Percentiles rank a stretch among this genome's conserved stretches.
Conservation (phyloP, 2,888 invertebrate species). For the Ophion obscuratus region DNA sequence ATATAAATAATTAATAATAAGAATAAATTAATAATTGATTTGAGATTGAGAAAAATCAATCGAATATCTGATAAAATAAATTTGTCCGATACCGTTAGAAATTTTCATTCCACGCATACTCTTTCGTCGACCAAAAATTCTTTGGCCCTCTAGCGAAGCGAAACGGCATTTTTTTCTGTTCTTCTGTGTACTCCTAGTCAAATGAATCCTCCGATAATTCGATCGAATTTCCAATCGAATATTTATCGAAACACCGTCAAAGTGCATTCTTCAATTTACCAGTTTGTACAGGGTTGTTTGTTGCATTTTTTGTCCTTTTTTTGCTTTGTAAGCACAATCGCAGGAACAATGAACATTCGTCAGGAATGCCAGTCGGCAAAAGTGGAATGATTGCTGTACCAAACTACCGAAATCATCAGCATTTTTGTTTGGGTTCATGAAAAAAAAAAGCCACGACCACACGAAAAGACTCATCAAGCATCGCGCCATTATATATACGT, state of each 20-base stretch:
- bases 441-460: background rate
- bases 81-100: no score
- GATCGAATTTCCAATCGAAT: background rate
- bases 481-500: background rate
- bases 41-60: background rate
- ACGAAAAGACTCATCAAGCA: background rate
- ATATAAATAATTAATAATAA: background rate
- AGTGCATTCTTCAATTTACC: constrained; percentile 43
- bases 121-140: no score
- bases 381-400: constrained; percentile 36
- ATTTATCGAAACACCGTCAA: constrained; percentile 26
- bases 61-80: no score
- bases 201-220: background rate
- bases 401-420: constrained; percentile 64
- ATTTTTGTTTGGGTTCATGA: constrained; percentile 59
- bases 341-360: constrained; percentile 37
- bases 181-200: no score
- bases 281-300: constrained; percentile 28
- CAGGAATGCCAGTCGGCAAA: constrained; percentile 47
- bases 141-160: no score
- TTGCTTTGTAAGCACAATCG: constrained; percentile 20
- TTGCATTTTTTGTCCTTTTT: constrained; percentile 6
- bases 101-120: no score
- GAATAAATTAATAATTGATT: background rate
- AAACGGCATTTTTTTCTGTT: no score